phyloP scores from a whole-genome alignment of 2,888 invertebrate species.

The Eupelmus urozonus region DNA sequence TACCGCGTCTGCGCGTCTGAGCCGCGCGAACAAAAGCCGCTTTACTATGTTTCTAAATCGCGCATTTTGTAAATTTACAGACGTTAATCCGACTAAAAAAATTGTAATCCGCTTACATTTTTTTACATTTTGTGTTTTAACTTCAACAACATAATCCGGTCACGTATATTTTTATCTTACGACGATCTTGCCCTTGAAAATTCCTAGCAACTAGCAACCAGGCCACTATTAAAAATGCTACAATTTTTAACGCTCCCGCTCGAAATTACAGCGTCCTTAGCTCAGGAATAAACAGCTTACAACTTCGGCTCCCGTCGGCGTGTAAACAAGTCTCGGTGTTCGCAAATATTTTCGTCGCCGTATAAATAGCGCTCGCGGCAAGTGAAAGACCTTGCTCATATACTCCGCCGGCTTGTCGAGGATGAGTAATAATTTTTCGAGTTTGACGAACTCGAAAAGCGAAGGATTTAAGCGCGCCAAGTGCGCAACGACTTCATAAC shows the following conservation, averaged over 20 bases:
- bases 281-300: not conserved
- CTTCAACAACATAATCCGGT: too few relatives aligned
- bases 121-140: too few relatives aligned
- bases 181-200: not conserved
- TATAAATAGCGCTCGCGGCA: conserved; percentile 12
- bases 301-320: not conserved
- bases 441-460: conserved; percentile 52
- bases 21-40: too few relatives aligned
- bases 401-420: too few relatives aligned
- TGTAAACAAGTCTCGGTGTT: conserved; percentile 22
- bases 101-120: too few relatives aligned
- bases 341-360: conserved; percentile 24
- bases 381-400: conserved; percentile 33
- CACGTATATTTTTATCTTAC: conserved; percentile 16
- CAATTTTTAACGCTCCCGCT: too few relatives aligned
- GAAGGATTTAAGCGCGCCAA: conserved; percentile 34
- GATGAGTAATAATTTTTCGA: conserved; percentile 51
- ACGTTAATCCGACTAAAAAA: too few relatives aligned
- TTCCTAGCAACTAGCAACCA: too few relatives aligned
- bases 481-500: conserved; percentile 52
- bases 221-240: too few relatives aligned
- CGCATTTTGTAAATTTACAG: too few relatives aligned
- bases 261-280: not conserved
- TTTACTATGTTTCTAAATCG: too few relatives aligned
- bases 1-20: too few relatives aligned